These are phyloP conservation scores for Conus ventricosus DNA, from an alignment of 1,140 invertebrate genomes.

Conservation along the genomic window DNA sequence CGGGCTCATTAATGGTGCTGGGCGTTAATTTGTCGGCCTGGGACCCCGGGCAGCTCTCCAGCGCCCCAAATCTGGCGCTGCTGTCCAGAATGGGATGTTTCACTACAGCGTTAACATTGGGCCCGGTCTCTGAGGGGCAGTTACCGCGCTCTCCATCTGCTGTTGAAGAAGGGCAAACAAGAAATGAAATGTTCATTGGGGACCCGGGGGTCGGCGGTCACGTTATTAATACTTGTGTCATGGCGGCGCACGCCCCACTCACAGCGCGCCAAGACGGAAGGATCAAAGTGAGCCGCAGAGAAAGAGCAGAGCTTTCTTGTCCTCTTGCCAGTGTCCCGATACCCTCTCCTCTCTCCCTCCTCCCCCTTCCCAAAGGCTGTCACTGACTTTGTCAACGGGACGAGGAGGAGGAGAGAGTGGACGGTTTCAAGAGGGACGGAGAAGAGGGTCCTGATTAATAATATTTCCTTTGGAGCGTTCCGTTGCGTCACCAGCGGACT, in stretches of 20 bases:
- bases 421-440: background rate
- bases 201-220: background rate
- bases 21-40: conserved; percentile 34
- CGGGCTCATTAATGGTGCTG: conserved; percentile 30
- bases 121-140: conserved; percentile 27
- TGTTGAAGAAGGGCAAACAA: conserved; percentile 30
- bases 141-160: conserved; percentile 37
- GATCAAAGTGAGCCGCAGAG: conserved; percentile 10
- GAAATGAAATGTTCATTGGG: conserved; percentile 33
- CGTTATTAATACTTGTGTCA: conserved; percentile 35
- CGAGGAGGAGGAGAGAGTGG: background rate
- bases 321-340: background rate
- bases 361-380: background rate
- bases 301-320: conserved; percentile 21
- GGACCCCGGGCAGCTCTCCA: conserved; percentile 25
- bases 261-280: background rate
- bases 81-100: conserved; percentile 32
- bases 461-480: conserved; percentile 23
- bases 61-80: conserved; percentile 6
- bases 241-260: background rate
- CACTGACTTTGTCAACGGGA: background rate
- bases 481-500: conserved; percentile 34
- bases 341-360: background rate
- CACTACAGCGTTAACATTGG: conserved; percentile 38
- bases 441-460: conserved; percentile 21